Conservation (phyloP, 2,113 vertebrate species). For the Bungarus multicinctus region DNA sequence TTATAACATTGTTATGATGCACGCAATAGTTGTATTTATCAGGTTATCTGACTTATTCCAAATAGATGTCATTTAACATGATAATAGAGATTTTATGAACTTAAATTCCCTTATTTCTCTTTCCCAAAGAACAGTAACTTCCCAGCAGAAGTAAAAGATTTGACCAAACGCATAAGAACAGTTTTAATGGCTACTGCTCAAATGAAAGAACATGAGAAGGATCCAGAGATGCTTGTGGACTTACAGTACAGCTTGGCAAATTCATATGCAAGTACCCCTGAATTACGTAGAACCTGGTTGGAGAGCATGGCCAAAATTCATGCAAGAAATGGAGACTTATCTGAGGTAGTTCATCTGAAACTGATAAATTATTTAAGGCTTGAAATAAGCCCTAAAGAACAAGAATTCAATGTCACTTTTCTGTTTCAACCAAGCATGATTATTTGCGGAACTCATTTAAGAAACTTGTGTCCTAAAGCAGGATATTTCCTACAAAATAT, state of each 20-base stretch:
- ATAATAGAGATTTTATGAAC: neutral
- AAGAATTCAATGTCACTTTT: neutral
- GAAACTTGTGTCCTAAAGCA: neutral
- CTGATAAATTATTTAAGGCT: neutral
- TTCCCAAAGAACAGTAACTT: constrained; percentile 89
- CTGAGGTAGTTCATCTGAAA: constrained; percentile 78
- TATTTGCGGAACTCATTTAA: neutral
- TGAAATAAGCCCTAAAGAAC: neutral
- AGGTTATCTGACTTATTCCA: neutral
- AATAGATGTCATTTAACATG: neutral
- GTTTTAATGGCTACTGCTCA: constrained; percentile 98
- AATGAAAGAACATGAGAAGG: constrained; percentile 99
- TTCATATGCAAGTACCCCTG: constrained; percentile 95
- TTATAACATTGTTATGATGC: neutral
- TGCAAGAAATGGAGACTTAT: constrained; percentile 92
- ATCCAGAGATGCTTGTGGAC: constrained; percentile 97
- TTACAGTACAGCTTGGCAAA: constrained; percentile 98
- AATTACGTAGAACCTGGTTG: constrained; percentile 93
- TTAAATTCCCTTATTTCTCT: constrained; percentile 50
- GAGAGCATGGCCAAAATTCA: constrained; percentile 99
- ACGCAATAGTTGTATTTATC: neutral
- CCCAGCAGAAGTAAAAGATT: constrained; percentile 95
- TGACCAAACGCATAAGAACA: constrained; percentile 94
- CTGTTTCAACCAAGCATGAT: neutral
- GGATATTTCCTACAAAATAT: neutral